A percentile compares a stretch with the other conserved stretches of the same genome.
These are phyloP conservation scores for Poeciliopsis presidionis DNA, from an alignment of 2,797 vertebrate species.

Conservation along the genomic window DNA sequence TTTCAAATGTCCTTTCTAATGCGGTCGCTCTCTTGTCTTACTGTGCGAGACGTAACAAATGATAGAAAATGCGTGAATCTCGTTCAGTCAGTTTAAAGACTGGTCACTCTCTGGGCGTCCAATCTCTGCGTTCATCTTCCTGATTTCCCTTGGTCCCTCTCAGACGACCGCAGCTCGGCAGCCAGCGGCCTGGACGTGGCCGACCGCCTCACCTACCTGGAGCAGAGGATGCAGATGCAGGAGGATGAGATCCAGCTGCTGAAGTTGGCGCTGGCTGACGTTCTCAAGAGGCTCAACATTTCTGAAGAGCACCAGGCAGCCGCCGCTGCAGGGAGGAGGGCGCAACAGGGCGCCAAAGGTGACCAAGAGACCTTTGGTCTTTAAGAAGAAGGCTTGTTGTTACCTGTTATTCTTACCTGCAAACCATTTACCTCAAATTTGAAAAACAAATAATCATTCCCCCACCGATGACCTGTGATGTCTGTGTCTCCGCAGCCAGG, in stretches of 20 bases:
- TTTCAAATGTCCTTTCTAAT: neutral
- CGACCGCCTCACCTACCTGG: constrained; percentile 93
- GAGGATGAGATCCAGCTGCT: constrained; percentile 97
- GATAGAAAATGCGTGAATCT: neutral
- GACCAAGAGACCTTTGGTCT: constrained; percentile 5
- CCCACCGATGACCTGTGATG: neutral
- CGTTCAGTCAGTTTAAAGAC: neutral
- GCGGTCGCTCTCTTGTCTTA: neutral
- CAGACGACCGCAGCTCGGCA: constrained; percentile 92
- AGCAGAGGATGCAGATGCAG: constrained; percentile 97
- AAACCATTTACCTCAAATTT: neutral
- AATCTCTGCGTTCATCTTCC: neutral
- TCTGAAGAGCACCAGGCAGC: constrained; percentile 90
- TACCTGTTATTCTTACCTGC: neutral
- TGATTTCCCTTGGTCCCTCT: neutral
- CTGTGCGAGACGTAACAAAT: constrained; percentile 14
- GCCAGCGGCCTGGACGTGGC: constrained; percentile 92
- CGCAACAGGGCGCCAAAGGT: constrained; percentile 82
- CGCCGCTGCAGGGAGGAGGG: constrained; percentile 80
- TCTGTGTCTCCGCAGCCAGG: constrained; percentile 79
- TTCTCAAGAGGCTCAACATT: constrained; percentile 92
- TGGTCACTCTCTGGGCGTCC: neutral
- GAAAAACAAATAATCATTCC: neutral
- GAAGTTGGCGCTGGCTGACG: constrained; percentile 93
- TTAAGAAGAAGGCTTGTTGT: neutral